phyloP scores from a whole-genome alignment of 2,797 vertebrate genomes.

The Buphagus erythrorhynchus region DNA sequence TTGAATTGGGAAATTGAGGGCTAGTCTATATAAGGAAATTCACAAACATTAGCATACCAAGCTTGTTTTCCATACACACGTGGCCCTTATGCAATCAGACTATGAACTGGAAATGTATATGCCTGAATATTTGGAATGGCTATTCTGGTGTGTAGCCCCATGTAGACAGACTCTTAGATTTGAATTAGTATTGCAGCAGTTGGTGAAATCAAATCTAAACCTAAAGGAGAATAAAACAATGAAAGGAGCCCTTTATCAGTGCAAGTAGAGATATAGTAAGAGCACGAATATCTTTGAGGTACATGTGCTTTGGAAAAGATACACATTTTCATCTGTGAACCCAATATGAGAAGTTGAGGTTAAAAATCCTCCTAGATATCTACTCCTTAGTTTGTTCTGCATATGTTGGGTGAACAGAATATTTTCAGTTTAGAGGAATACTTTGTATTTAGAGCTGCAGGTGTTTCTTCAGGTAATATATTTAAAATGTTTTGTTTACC shows the following conservation, averaged over 20 bases:
- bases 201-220: neutral
- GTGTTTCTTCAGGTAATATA: neutral
- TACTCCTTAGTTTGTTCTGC: neutral
- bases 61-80: neutral
- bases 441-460: neutral
- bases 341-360: neutral
- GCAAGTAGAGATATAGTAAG: neutral
- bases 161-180: neutral
- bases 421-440: neutral
- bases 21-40: neutral
- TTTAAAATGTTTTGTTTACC: neutral
- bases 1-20: neutral
- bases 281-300: neutral
- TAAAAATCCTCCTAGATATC: neutral
- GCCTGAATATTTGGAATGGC: neutral
- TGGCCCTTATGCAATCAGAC: neutral
- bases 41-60: neutral
- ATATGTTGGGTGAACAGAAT: neutral
- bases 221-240: neutral
- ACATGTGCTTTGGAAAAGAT: neutral
- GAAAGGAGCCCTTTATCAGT: neutral
- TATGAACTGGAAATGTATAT: neutral
- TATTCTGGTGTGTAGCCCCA: neutral
- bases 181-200: neutral
- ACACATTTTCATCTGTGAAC: neutral